Percentiles rank a stretch among this genome's conserved stretches.
Conservation (phyloP, 2,113 vertebrate species). For the Dicentrarchus labrax region DNA sequence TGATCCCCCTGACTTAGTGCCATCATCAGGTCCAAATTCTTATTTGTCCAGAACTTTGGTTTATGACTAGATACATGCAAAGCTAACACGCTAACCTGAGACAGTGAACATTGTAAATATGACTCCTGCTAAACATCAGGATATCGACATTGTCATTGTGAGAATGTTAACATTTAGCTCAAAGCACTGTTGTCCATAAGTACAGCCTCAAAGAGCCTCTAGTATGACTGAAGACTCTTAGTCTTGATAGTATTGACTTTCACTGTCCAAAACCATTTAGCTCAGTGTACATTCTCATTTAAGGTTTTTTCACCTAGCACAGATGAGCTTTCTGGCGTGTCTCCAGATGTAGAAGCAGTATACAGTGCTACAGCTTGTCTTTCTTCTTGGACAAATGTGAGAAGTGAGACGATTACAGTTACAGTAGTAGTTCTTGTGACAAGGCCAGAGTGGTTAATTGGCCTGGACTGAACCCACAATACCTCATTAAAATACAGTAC, state of each 20-base stretch:
- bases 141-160: no score
- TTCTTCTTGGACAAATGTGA: neutral
- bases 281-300: neutral
- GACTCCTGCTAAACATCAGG: neutral
- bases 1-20: neutral
- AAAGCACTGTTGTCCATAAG: neutral
- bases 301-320: neutral
- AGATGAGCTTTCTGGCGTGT: neutral
- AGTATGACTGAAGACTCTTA: no score
- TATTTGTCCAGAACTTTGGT: neutral
- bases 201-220: no score
- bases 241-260: neutral
- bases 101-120: neutral
- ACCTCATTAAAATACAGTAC: slow-evolving; percentile 4
- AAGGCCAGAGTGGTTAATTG: neutral
- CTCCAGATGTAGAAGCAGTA: neutral
- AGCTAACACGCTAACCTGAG: no score
- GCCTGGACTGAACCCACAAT: slow-evolving; percentile 1
- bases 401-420: neutral
- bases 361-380: no score
- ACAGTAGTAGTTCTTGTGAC: slow-evolving; percentile 7
- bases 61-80: neutral
- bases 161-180: neutral
- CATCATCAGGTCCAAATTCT: neutral
- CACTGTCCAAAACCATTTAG: neutral